Conservation (phyloP, 2,113 vertebrate genomes). For the Triplophysa siluroides region DNA sequence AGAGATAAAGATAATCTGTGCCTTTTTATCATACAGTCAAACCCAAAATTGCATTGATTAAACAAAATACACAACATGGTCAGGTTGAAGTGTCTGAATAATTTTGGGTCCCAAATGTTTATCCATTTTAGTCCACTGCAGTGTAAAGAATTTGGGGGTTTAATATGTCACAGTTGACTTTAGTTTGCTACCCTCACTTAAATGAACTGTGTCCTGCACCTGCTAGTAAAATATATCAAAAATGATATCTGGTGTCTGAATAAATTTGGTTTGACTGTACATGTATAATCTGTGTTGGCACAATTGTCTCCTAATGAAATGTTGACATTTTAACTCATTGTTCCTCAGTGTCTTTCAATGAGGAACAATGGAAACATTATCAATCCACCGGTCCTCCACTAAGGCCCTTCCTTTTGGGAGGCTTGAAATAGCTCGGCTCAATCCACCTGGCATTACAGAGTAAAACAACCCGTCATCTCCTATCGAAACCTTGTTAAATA, state of each 20-base stretch:
- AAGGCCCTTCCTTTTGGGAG: constrained; percentile 19
- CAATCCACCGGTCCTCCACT: constrained; percentile 47
- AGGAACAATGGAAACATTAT: constrained; percentile 35
- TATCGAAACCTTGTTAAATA: constrained; percentile 34
- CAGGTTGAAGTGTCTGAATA: too few species aligned
- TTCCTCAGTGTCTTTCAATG: not conserved
- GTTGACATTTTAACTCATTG: constrained; percentile 29
- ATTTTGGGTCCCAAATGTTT: not conserved
- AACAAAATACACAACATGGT: too few species aligned
- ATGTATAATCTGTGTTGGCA: constrained; percentile 4
- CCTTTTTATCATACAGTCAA: not conserved
- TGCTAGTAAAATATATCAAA: too few species aligned
- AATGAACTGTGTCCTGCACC: too few species aligned
- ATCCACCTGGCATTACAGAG: constrained; percentile 25
- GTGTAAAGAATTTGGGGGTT: too few species aligned
- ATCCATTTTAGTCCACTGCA: too few species aligned
- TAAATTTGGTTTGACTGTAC: too few species aligned
- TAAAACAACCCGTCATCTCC: constrained; percentile 32
- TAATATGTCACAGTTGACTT: too few species aligned
- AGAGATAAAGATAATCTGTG: not conserved
- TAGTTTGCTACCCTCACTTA: too few species aligned
- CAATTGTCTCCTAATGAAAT: constrained; percentile 26
- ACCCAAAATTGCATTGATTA: too few species aligned
- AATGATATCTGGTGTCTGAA: too few species aligned
- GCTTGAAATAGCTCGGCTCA: constrained; percentile 50